phyloP scores from a whole-genome alignment of 2,113 vertebrate species.

The Stigmatopora nigra region DNA sequence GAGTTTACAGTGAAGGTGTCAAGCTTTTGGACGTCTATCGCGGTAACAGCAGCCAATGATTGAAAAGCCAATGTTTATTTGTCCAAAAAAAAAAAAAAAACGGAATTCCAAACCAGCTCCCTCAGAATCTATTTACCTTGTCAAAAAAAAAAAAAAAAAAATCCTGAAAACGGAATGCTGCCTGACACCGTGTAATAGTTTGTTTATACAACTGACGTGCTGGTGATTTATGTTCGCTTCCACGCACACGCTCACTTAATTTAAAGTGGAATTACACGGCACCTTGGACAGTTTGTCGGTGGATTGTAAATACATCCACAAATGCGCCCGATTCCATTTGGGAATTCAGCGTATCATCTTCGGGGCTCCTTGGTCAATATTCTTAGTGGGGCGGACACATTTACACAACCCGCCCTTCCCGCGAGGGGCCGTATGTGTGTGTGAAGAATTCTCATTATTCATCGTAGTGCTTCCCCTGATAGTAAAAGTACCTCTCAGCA shows the following conservation, averaged over 20 bases:
- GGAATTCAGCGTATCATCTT: constrained; percentile 36
- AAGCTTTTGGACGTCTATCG: not conserved
- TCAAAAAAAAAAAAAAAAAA: constrained; percentile 5
- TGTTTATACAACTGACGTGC: constrained; percentile 26
- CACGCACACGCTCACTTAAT: constrained; percentile 22
- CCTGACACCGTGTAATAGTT: constrained; percentile 1
- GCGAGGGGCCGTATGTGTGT: constrained; percentile 43
- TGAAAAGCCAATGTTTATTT: not conserved
- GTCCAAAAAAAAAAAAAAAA: no score
- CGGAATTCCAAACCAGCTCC: not conserved
- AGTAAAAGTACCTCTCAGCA: constrained; percentile 34
- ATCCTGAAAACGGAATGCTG: constrained; percentile 13
- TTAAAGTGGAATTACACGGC: constrained; percentile 37
- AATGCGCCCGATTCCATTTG: constrained; percentile 36
- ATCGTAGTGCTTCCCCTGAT: constrained; percentile 44
- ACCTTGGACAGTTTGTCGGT: constrained; percentile 35
- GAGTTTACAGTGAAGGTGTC: no score
- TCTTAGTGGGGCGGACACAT: constrained; percentile 39
- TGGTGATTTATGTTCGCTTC: constrained; percentile 19
- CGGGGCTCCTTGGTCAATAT: constrained; percentile 48
- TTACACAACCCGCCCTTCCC: constrained; percentile 35
- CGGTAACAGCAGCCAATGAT: not conserved
- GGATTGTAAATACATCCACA: constrained; percentile 34
- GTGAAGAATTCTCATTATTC: constrained; percentile 53
- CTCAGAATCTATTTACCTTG: constrained; percentile 15